Percentiles rank a stretch among this genome's conserved stretches.
Conservation (phyloP, 2,797 vertebrate genomes). For the Agapornis canus region DNA sequence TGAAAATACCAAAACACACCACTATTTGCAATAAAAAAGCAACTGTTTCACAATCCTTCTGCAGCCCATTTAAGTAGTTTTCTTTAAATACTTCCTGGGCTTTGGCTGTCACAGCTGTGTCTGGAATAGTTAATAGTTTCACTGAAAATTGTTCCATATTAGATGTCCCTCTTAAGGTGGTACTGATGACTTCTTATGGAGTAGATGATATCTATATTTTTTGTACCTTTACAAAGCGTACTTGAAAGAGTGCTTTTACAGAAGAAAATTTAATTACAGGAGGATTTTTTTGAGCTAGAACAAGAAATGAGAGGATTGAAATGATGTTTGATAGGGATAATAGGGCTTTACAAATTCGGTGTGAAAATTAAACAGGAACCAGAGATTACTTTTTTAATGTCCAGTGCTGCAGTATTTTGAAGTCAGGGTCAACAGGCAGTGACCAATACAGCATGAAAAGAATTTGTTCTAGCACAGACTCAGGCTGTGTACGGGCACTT, state of each 20-base stretch:
- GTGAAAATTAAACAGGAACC: not conserved
- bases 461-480: not conserved
- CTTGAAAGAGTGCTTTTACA: not conserved
- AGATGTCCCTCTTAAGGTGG: not conserved
- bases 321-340: not conserved
- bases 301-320: not conserved
- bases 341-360: not conserved
- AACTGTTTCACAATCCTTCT: not conserved
- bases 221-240: not conserved
- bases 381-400: not conserved
- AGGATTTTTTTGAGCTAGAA: not conserved
- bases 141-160: not conserved
- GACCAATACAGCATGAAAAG: not conserved
- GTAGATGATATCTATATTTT: not conserved
- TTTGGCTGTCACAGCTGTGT: not conserved
- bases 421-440: not conserved
- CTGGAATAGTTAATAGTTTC: not conserved
- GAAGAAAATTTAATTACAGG: not conserved
- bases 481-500: not conserved
- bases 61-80: not conserved
- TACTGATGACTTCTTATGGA: not conserved
- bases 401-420: not conserved
- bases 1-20: not conserved
- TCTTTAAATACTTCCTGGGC: not conserved
- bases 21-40: not conserved